Evolutionary conservation across 2,113 vertebrate genomes (phyloP).

Genomic region (Gallinago jamesoni): DNA sequence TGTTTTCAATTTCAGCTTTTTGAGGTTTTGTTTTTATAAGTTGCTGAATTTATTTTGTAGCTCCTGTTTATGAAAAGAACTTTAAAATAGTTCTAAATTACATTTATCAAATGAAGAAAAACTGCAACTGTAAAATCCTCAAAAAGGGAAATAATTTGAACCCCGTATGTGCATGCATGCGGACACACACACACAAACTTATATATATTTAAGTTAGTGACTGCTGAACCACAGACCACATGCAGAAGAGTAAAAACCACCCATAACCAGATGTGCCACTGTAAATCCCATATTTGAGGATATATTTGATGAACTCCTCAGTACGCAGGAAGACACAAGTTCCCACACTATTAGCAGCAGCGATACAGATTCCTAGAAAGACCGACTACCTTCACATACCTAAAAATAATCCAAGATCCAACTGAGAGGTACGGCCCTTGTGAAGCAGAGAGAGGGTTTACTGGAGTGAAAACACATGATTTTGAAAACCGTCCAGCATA

Average conservation of each 20-base stretch:
- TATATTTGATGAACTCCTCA: neutral
- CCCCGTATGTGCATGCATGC: neutral
- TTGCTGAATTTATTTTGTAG: conserved; percentile 54
- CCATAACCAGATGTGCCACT: conserved; percentile 46
- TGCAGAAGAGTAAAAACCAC: conserved; percentile 47
- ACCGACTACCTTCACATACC: neutral
- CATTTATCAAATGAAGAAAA: conserved; percentile 51
- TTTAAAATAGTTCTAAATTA: conserved; percentile 17
- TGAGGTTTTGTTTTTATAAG: conserved; percentile 58
- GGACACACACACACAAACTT: neutral
- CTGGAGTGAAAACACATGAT: neutral
- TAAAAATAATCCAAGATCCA: neutral
- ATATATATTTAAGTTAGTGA: conserved; percentile 20
- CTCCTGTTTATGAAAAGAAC: conserved; percentile 49
- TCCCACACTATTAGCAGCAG: conserved; percentile 11
- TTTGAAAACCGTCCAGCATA: neutral
- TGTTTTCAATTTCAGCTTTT: conserved; percentile 57
- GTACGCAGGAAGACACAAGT: neutral
- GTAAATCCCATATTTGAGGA: conserved; percentile 10
- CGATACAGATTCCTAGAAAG: conserved; percentile 26
- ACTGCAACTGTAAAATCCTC: neutral
- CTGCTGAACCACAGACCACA: conserved; percentile 52
- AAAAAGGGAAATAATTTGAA: conserved; percentile 9
- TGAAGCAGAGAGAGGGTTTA: neutral
- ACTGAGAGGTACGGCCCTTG: neutral